These are phyloP conservation scores for Anabas testudineus DNA, from an alignment of 2,797 vertebrate species.

Conservation along the genomic window DNA sequence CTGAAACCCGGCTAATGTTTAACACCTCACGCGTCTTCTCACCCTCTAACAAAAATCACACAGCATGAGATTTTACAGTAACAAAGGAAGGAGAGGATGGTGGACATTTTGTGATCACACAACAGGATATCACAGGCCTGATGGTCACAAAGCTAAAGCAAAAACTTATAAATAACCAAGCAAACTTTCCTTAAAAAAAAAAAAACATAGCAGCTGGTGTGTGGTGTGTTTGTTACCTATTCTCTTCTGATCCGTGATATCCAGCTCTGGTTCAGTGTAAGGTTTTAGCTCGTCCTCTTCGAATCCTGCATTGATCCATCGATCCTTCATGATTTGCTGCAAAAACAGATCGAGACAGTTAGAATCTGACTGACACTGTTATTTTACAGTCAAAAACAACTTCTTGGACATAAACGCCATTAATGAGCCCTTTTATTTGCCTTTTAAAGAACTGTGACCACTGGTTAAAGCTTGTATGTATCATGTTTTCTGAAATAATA, in stretches of 20 bases:
- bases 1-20: not conserved
- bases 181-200: not conserved
- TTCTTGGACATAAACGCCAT: not conserved
- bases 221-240: constrained; percentile 88
- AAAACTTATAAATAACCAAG: not conserved
- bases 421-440: not conserved
- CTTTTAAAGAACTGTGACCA: not conserved
- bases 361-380: not conserved
- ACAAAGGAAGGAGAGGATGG: not conserved
- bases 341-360: constrained; percentile 18
- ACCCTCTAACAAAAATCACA: not conserved
- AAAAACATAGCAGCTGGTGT: too few relatives aligned
- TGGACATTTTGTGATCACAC: constrained; percentile 10
- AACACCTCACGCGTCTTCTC: not conserved
- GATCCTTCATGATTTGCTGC: constrained; percentile 99
- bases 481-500: too few relatives aligned
- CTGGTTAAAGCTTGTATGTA: not conserved
- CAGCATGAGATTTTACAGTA: too few relatives aligned
- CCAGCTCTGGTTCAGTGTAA: constrained; percentile 94
- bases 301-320: constrained; percentile 97
- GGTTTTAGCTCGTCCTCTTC: constrained; percentile 99
- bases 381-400: not conserved
- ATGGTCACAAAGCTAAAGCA: not conserved
- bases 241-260: constrained; percentile 97
- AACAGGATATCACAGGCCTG: not conserved